Evolutionary conservation across 2,113 vertebrate genomes (phyloP), one percentile per base, ranked within the genome.

Genomic region (Vidua macroura): DNA sequence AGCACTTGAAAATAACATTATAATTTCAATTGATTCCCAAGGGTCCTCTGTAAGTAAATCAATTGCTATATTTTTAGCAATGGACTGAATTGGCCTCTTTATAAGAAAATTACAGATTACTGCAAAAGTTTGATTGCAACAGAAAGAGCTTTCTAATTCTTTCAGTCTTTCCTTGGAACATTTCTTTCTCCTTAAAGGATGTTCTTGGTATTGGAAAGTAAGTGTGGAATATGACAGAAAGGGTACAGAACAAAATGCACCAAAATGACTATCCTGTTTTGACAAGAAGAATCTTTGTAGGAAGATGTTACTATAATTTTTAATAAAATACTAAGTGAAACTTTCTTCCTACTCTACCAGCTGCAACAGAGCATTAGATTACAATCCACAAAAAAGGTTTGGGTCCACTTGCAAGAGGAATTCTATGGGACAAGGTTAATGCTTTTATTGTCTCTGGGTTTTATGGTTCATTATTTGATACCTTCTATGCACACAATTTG

Each of bases 301-400:
- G 78, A 94, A 95, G 81, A 95, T 89, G 62, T 82, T 92, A 92
- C 76, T 92, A 94, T 56, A 86, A 88, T 70, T 92, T 95, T 96
- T 81, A 78, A 77, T 44, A 81, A 79, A 94, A 69, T 80, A 62
- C 35, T 59, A 86, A 86, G 30, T 90, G 41, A 2, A 20, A 86
- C 9, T 87, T 87, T 69, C 72, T 94, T 91, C 64, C 72, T 94
- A 75, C 88, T 93, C 35, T 70, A 46, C 24, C 27, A 67, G 56
- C 64, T 93, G 43, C 39, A 74, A 59, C 6, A 81, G 35, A 60
- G 68, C 11, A 37, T 59, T 72, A 83, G 12, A 86, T 74, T 83
- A 56, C 17, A 59, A 46, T 35, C 10, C 22, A 62, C 16, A 90
- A 66, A 53, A 12, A 80, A 55, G 11, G n/a, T 60, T 12, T 60